Evolutionary conservation across 2,113 vertebrate species (phyloP).

Genomic region (Rafetus swinhoei): DNA sequence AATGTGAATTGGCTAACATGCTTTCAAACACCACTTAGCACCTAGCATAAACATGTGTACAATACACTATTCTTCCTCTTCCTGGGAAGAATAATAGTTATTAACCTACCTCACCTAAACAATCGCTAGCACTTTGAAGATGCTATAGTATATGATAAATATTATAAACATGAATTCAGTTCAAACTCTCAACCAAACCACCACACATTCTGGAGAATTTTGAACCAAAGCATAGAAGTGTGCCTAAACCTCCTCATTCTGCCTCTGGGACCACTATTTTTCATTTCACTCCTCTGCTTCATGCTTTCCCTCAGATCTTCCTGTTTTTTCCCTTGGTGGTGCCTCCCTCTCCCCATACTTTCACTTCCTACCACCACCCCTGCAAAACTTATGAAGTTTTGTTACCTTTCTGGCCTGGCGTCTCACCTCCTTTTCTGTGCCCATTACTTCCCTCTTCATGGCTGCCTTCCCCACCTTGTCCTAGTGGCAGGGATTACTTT

Average conservation of each 20-base stretch:
- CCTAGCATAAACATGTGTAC: background rate
- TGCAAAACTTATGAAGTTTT: background rate
- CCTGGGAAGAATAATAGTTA: background rate
- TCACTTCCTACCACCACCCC: rapidly evolving
- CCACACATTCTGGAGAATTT: background rate
- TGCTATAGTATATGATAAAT: background rate
- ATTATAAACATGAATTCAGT: background rate
- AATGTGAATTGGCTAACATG: rapidly evolving
- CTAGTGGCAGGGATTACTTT: background rate
- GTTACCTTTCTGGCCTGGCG: background rate
- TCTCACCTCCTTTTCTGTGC: background rate
- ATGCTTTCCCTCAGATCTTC: background rate
- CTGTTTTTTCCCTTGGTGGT: background rate
- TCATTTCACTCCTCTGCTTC: background rate
- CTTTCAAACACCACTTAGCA: background rate
- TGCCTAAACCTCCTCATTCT: background rate
- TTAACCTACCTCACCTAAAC: background rate
- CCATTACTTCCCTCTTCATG: rapidly evolving
- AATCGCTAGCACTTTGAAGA: background rate
- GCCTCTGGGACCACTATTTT: rapidly evolving
- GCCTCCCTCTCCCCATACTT: background rate
- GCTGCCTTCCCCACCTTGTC: background rate
- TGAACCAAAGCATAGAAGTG: background rate
- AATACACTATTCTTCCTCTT: background rate
- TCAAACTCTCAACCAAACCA: background rate